These are phyloP conservation scores for Salvelinus sp. DNA, from an alignment of 2,113 vertebrate species.

Conservation along the genomic window DNA sequence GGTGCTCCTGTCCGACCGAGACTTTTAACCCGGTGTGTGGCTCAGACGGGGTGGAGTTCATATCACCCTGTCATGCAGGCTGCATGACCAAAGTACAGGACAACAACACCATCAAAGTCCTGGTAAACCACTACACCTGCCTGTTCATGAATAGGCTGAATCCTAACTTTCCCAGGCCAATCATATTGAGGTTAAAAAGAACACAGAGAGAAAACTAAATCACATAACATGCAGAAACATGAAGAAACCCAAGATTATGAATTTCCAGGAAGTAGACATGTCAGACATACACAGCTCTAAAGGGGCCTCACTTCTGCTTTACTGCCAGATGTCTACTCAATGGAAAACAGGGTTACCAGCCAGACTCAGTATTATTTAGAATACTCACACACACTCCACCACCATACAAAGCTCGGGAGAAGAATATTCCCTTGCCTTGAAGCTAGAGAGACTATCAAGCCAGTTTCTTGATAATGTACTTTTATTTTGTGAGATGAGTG, in stretches of 20 bases:
- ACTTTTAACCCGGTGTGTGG: conserved; percentile 84
- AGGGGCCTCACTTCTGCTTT: conserved; percentile 1
- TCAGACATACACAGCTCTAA: background rate
- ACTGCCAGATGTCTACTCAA: background rate
- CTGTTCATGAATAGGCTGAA: too few species aligned
- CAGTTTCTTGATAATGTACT: too few species aligned
- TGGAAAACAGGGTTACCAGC: background rate
- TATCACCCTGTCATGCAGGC: conserved; percentile 82
- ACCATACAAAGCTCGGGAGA: too few species aligned
- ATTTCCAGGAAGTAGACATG: background rate
- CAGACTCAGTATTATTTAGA: background rate
- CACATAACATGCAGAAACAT: background rate
- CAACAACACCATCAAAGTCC: background rate
- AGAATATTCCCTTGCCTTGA: too few species aligned
- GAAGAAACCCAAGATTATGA: background rate
- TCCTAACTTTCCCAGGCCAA: too few species aligned
- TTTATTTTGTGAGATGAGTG: too few species aligned
- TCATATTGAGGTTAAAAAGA: background rate
- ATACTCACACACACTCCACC: background rate
- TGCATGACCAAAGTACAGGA: conserved; percentile 41
- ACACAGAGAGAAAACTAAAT: background rate
- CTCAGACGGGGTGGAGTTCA: conserved; percentile 74
- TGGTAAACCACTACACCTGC: conserved; percentile 34
- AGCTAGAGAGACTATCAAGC: too few species aligned
- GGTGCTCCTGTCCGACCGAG: conserved; percentile 70